Conservation (phyloP, 2,888 invertebrate genomes). For the Pinctada fucata region DNA sequence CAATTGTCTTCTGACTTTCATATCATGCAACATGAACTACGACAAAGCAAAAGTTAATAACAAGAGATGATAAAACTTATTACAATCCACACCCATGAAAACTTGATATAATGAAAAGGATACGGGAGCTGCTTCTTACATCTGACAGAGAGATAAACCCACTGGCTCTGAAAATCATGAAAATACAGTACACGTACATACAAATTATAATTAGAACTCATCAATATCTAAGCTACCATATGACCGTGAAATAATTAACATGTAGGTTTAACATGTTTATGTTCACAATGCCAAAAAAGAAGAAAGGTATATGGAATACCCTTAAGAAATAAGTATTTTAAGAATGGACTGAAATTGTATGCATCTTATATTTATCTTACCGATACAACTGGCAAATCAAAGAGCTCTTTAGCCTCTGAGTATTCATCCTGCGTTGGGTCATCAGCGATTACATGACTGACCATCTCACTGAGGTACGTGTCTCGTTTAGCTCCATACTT, state of each 20-base stretch:
- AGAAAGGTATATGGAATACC: too few species aligned
- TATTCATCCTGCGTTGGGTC: constrained; percentile 85
- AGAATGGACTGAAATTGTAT: too few species aligned
- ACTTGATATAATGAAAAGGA: constrained; percentile 62
- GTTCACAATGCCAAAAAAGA: too few species aligned
- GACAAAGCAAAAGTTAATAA: not conserved
- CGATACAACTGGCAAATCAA: constrained; percentile 93
- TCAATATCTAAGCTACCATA: too few species aligned
- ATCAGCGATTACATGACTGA: constrained; percentile 93
- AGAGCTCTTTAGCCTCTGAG: constrained; percentile 93
- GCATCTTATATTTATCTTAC: constrained; percentile 58
- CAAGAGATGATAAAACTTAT: not conserved
- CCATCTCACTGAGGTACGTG: constrained; percentile 92
- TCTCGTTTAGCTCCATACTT: constrained; percentile 92
- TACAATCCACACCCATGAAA: not conserved
- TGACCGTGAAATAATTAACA: too few species aligned
- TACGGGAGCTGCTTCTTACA: constrained; percentile 82
- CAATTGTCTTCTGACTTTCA: too few species aligned
- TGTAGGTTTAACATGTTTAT: too few species aligned
- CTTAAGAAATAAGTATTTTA: too few species aligned
- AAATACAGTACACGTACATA: not conserved
- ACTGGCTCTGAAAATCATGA: constrained; percentile 78
- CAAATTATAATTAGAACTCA: too few species aligned
- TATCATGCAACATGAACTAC: too few species aligned
- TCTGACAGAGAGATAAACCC: constrained; percentile 85